A percentile compares a stretch with the other conserved stretches of the same genome.
These are phyloP conservation scores for Zaprionus lachaisei DNA, from an alignment of 1,140 invertebrate genomes.

Conservation along the genomic window DNA sequence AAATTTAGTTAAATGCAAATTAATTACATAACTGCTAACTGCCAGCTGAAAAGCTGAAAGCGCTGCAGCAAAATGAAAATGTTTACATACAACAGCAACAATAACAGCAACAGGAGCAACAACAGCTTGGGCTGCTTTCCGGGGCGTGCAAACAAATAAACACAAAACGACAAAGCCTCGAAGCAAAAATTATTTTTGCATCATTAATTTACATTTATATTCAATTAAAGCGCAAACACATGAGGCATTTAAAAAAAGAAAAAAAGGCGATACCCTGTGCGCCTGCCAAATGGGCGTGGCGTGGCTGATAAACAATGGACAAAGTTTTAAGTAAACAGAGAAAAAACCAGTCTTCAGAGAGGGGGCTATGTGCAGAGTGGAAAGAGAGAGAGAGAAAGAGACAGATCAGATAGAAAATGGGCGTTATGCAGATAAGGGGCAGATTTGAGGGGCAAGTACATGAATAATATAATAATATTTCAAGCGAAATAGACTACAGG, in stretches of 20 bases:
- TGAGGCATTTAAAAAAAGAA: slow-evolving; percentile 32
- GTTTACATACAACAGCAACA: slow-evolving; percentile 63
- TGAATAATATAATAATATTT: no score
- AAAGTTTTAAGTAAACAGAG: slow-evolving; percentile 50
- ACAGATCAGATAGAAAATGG: neutral
- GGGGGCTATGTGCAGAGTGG: no score
- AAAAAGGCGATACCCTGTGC: slow-evolving; percentile 35
- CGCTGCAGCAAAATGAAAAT: slow-evolving; percentile 60
- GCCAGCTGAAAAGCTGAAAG: slow-evolving; percentile 66
- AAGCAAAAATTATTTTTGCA: slow-evolving; percentile 83
- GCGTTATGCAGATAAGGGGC: neutral
- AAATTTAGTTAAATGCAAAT: slow-evolving; percentile 82
- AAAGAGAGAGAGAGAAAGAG: neutral
- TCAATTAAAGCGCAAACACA: slow-evolving; percentile 81
- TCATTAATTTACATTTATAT: slow-evolving; percentile 84
- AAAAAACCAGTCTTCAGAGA: slow-evolving; percentile 12
- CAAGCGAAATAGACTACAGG: no score
- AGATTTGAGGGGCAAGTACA: neutral
- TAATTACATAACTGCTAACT: slow-evolving; percentile 68
- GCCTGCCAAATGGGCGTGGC: slow-evolving; percentile 57
- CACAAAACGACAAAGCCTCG: slow-evolving; percentile 57
- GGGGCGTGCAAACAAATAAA: slow-evolving; percentile 46
- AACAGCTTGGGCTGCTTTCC: slow-evolving; percentile 35
- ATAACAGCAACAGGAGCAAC: slow-evolving; percentile 41
- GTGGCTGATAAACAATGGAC: slow-evolving; percentile 28